These are phyloP conservation scores for Liposcelis brunnea DNA, from an alignment of 2,888 invertebrate species.

Conservation along the genomic window DNA sequence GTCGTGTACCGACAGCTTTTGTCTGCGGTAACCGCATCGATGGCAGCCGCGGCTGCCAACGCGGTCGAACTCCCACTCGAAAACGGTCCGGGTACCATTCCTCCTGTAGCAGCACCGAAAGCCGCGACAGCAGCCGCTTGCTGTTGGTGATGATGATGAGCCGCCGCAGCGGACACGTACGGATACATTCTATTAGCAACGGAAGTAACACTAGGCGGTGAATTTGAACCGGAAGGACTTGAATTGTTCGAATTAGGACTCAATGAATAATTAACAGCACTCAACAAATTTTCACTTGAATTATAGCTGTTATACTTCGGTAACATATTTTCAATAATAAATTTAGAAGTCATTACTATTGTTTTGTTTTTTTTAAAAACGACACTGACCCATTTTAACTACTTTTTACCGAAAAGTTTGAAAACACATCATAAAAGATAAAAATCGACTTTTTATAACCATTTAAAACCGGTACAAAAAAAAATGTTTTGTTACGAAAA, in stretches of 20 bases:
- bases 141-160: constrained; percentile 48
- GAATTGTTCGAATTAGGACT: constrained; percentile 21
- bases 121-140: constrained; percentile 48
- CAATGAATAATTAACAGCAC: constrained; percentile 35
- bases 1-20: constrained; percentile 68
- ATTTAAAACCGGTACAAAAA: constrained; percentile 5
- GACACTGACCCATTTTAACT: not conserved
- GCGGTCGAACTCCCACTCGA: constrained; percentile 34
- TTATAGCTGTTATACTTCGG: constrained; percentile 80
- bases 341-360: constrained; percentile 83
- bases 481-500: not conserved
- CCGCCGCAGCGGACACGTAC: constrained; percentile 60
- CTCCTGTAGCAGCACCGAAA: constrained; percentile 40
- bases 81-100: constrained; percentile 42
- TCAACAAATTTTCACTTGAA: constrained; percentile 44
- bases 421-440: constrained; percentile 3
- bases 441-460: not conserved
- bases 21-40: constrained; percentile 48
- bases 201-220: constrained; percentile 24
- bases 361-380: constrained; percentile 12
- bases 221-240: constrained; percentile 33
- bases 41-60: constrained; percentile 46
- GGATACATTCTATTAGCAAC: constrained; percentile 73
- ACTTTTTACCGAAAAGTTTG: constrained; percentile 1
- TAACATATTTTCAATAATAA: constrained; percentile 95